Base-by-base conservation (phyloP, 2,113 vertebrate genomes). In the Perca schrenkii region DNA sequence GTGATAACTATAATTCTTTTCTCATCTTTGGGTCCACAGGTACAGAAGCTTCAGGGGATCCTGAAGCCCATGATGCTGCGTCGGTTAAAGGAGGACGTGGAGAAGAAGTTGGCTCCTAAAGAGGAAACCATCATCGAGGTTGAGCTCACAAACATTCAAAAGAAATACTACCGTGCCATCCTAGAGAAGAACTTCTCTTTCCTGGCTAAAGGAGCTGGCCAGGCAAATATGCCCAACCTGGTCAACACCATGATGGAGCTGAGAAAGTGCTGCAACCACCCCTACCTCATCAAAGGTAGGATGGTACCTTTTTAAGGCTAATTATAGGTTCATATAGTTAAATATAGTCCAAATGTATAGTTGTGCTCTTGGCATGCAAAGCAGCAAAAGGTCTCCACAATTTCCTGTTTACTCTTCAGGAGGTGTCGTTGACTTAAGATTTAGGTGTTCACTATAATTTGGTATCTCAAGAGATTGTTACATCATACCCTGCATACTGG, bases 171-270 rank as follows among this genome's bases (percentile, higher is more conserved):
- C 62, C 95, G 98, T 4, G 98, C 98, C 0, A 99, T 99, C 91
- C 86, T 99, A 67, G 98, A 99, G 94, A 98, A 98, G 88, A 99
- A 99, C 86, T 99, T 99, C 92, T 97, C 98, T 31, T 99, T 99
- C 94, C 92, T 99, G 89, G 96, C 98, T 72, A 99, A 99, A 95
- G 98, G 98, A 82, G 98, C 96, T 1, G 98, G 98, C 43, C 97
- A 98, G 85, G 95, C 97, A 28, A 99, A 99, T 36, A 98, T 99
- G 47, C 98, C 98, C 79, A 99, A 99, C 84, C 94, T 99, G 78
- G 97, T 99, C 74, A 99, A 99, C 92, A 99, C 98, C 57, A 98
- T 99, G 98, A 99, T 99, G 98, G 98, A 99, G 92, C 96, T 99
- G 80, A 95, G 98, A 73, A 99, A 99, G 84, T 99, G 98, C 86